These are phyloP conservation scores for Drosophila sordidula DNA, from an alignment of 2,888 invertebrate species.

Conservation along the genomic window DNA sequence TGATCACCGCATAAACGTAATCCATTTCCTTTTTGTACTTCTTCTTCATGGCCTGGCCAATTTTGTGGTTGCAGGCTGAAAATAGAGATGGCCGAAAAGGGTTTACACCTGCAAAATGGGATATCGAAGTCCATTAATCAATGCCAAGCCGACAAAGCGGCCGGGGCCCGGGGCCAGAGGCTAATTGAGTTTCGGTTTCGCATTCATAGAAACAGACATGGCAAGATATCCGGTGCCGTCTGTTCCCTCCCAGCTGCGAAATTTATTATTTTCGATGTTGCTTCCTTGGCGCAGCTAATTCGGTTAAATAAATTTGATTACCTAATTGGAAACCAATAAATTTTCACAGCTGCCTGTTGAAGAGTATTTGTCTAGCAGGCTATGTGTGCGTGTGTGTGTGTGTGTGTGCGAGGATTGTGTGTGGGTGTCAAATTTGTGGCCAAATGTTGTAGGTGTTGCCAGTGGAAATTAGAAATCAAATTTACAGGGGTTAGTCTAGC, in stretches of 20 bases:
- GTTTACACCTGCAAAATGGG: conserved; percentile 37
- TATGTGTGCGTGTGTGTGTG: conserved; percentile 3
- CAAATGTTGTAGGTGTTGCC: conserved; percentile 42
- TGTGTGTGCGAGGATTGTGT: conserved; percentile 3
- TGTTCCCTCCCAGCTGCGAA: conserved; percentile 6
- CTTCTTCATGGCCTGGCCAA: conserved; percentile 94
- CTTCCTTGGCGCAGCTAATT: conserved; percentile 57
- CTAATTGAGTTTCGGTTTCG: conserved; percentile 58
- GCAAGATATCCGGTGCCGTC: conserved; percentile 41
- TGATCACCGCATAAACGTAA: conserved; percentile 95
- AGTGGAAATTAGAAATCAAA: conserved; percentile 9
- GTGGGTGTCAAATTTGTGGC: conserved; percentile 32
- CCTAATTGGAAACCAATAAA: conserved; percentile 79
- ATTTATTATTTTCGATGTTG: conserved; percentile 51
- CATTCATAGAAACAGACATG: conserved; percentile 39
- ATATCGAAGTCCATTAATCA: conserved; percentile 69
- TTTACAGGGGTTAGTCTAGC: neutral
- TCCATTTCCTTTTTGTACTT: conserved; percentile 97
- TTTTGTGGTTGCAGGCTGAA: conserved; percentile 90
- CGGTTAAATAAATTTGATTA: conserved; percentile 72
- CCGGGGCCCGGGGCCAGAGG: conserved; percentile 4
- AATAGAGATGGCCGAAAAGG: conserved; percentile 49
- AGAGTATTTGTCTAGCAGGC: conserved; percentile 40
- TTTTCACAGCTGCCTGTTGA: conserved; percentile 53
- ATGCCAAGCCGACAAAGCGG: conserved; percentile 43